These are phyloP conservation scores for Brachionus calyciflorus DNA, from an alignment of 1,140 invertebrate genomes.

Conservation along the genomic window DNA sequence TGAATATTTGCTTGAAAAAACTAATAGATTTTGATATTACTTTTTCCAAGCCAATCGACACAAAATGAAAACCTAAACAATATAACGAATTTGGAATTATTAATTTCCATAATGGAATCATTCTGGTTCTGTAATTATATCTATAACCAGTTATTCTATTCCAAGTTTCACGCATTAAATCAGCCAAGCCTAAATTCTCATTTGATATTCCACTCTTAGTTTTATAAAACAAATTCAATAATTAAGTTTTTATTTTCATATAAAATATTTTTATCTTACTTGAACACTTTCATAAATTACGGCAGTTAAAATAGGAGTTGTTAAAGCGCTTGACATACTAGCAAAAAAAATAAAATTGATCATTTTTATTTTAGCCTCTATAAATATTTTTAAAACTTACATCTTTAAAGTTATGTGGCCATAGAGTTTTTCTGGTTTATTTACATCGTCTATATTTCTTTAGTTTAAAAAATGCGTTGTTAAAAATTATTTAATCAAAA, in stretches of 20 bases:
- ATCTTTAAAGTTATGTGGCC: constrained; percentile 34
- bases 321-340: constrained; percentile 7
- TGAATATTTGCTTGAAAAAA: not conserved
- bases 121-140: constrained; percentile 41
- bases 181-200: constrained; percentile 25
- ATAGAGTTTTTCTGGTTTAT: constrained; percentile 37
- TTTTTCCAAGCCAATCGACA: constrained; percentile 30
- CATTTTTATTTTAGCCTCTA: no score
- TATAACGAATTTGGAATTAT: constrained; percentile 18
- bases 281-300: constrained; percentile 42
- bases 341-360: not conserved
- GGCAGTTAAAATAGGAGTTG: constrained; percentile 37
- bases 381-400: no score
- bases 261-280: not conserved
- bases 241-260: not conserved
- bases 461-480: not conserved
- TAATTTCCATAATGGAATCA: constrained; percentile 37
- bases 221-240: not conserved
- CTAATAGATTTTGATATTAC: not conserved
- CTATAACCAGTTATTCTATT: constrained; percentile 38
- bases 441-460: constrained; percentile 34
- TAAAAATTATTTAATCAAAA: not conserved
- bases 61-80: constrained; percentile 38
- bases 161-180: constrained; percentile 17
- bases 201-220: constrained; percentile 40